Evolutionary conservation across 2,888 invertebrate genomes (phyloP), one percentile per base, ranked within the genome.

Genomic region (Mythimna albipuncta): DNA sequence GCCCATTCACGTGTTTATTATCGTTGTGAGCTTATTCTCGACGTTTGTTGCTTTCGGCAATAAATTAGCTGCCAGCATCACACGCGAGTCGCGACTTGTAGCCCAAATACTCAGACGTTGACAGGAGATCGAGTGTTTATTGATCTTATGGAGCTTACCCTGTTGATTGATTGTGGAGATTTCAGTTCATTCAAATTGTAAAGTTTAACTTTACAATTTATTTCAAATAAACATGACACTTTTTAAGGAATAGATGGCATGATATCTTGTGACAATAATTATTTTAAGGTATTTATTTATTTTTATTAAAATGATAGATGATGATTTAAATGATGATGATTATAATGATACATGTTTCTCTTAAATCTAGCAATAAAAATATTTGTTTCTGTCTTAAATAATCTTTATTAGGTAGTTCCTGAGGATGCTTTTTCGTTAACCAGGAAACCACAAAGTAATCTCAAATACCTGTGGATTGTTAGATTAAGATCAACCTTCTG

Each of bases 1-100:
- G 75, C 38, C 75, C 75, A 81, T 85, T 83, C 83, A 68, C 78
- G 75, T 75, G 83, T 81, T 83, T 80, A 83, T 83, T 81, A 75
- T 68, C 64, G 66, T 83, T 74, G 81, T 76, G 64, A 65, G 65
- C 62, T 85, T 85, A 74, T 78, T 75, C 80, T 72, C 57, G 74
- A 82, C 70, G 62, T 77, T 80, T 83, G 62, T 66, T 74, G 68
- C 64, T 73, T 75, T 79, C 64, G 73, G 65, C 65, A 70, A 85
- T 85, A 77, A 85, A 80, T 85, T 77, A 75, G 41, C 41, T 38
- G 66, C 58, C 64, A 47, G 65, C 71, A 64, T 57, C 78, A 44
- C 66, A 64, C n/a, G 47, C 11, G 57, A 61, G 35, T 50, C 19
- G 50, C 11, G 61, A 55, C 64, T 26, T 58, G 59, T 26, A 55